These are phyloP conservation scores for Parotocinclus haroldoi DNA, from an alignment of 2,797 vertebrate species.

Conservation along the genomic window DNA sequence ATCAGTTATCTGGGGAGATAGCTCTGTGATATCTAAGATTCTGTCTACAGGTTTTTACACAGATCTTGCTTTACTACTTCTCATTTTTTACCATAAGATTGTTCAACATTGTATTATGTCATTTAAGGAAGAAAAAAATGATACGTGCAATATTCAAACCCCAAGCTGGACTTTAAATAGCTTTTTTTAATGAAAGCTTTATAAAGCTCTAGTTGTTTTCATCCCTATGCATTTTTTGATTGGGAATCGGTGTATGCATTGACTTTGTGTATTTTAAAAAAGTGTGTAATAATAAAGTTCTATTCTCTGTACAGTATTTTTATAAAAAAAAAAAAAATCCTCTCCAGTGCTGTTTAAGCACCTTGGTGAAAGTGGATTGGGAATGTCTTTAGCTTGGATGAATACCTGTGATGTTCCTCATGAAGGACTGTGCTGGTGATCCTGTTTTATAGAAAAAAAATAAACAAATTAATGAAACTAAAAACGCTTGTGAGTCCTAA, in stretches of 20 bases:
- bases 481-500: slow-evolving; percentile 45
- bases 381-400: slow-evolving; percentile 64
- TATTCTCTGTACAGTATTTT: slow-evolving; percentile 98
- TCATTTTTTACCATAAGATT: too few relatives aligned
- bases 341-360: slow-evolving; percentile 72
- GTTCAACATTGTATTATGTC: too few relatives aligned
- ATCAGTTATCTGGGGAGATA: too few relatives aligned
- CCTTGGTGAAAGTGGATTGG: slow-evolving; percentile 68
- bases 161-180: slow-evolving; percentile 48
- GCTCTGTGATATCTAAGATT: too few relatives aligned
- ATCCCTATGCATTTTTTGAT: slow-evolving; percentile 90
- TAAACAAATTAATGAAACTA: slow-evolving; percentile 53
- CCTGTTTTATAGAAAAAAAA: slow-evolving; percentile 70
- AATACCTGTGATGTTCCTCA: slow-evolving; percentile 72
- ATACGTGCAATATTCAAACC: slow-evolving; percentile 78
- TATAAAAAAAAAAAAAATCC: slow-evolving; percentile 78
- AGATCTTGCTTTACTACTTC: too few relatives aligned
- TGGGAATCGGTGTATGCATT: slow-evolving; percentile 71
- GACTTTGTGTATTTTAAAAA: slow-evolving; percentile 88
- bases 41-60: too few relatives aligned
- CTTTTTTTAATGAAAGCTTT: slow-evolving; percentile 73
- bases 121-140: slow-evolving; percentile 62
- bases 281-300: slow-evolving; percentile 84
- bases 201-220: slow-evolving; percentile 65
- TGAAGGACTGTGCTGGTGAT: slow-evolving; percentile 71